Evolutionary conservation across 2,113 vertebrate species (phyloP), one percentile per base, ranked within the genome.

Genomic region (Lophochroa leadbeateri): DNA sequence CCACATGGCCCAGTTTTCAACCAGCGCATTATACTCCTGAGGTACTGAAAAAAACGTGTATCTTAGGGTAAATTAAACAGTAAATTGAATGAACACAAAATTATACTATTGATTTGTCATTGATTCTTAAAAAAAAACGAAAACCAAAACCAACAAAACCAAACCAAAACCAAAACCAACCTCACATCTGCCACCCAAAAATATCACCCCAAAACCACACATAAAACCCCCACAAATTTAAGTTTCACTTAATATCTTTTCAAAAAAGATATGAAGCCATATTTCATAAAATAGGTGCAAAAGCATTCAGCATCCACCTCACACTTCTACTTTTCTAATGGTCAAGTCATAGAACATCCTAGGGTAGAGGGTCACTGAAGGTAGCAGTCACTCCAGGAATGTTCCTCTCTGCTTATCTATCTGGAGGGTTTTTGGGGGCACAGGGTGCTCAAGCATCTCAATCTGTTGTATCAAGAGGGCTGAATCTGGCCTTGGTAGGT

Each of bases 101-200:
- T 49, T 0, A 33, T 20, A 19, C 7, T 20, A 29, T 16, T 25
- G 5, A 18, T 76, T 95, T 76, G 7, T 58, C 15, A 81, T 58
- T 58, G 57, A 6, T n/a, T 74, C 78, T 33, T 17, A 50, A 77
- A 69, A 61, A 13, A 35, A 78, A 39, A 39, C 10, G 31, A 10
- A 60, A 53, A 15, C 15, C 39, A 39, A 17, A 23, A 7, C 17
- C 43, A 10, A 10, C 3, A 68, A 23, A 33, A 25, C 9, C 43
- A n/a, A 35, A 39, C 11, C 6, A 17, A 71, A n/a, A 31, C 43
- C 43, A 44, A 44, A 44, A 44, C 43, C 7, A 70, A 25, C 7
- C 6, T 3, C 15, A 37, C 2, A 37, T 29, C 7, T 17, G 3
- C 7, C 2, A 5, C 2, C 0, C 2, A 3, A 23, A 67, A 64